phyloP scores from a whole-genome alignment of 2,888 invertebrate genomes.

The Ctena decussata region DNA sequence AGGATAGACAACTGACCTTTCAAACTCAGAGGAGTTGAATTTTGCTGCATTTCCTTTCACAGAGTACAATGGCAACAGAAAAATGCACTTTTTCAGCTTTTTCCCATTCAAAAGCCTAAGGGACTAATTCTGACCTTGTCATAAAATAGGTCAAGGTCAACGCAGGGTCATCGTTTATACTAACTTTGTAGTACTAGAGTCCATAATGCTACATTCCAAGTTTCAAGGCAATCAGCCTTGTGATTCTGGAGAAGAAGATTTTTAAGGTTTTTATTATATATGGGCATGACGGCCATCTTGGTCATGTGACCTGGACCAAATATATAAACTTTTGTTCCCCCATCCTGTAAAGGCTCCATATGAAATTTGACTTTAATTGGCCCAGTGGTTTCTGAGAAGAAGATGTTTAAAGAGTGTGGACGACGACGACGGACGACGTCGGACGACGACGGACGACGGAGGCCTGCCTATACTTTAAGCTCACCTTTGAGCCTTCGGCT shows the following conservation, averaged over 20 bases:
- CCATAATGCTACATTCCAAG: neutral
- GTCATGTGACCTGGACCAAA: conserved; percentile 18
- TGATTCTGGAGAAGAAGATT: too few species aligned
- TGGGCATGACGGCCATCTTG: conserved; percentile 39
- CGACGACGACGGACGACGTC: neutral
- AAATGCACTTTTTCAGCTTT: too few species aligned
- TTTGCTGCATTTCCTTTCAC: too few species aligned
- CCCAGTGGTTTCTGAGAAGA: conserved; percentile 18
- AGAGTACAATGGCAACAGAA: too few species aligned
- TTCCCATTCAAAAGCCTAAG: too few species aligned
- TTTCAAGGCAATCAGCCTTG: neutral
- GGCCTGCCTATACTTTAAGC: neutral
- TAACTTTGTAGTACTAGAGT: neutral
- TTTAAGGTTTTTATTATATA: conserved; percentile 19
- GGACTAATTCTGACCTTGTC: too few species aligned
- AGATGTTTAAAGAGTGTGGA: conserved; percentile 14
- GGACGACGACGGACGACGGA: neutral
- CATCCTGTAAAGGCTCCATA: conserved; percentile 4
- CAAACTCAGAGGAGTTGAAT: too few species aligned
- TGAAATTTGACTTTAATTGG: conserved; percentile 16
- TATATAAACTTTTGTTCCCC: conserved; percentile 13
- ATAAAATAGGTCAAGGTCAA: too few species aligned
- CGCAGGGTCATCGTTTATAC: too few species aligned
- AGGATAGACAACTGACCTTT: too few species aligned
- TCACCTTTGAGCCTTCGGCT: neutral